Conservation (phyloP, 2,797 vertebrate genomes). For the Garrulus glandarius region DNA sequence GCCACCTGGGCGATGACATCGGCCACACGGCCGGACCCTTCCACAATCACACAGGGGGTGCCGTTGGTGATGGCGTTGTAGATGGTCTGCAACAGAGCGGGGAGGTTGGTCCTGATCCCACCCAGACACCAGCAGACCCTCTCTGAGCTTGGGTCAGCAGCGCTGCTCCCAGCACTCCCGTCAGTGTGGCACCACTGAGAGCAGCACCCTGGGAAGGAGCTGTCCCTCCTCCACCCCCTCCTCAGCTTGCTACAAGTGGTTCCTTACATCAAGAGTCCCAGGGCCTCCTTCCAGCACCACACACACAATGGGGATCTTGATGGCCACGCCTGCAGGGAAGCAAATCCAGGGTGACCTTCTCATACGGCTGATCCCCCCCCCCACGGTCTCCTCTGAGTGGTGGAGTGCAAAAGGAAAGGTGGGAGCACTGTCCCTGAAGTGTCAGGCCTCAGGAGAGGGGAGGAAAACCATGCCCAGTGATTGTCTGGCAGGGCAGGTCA, state of each 20-base stretch:
- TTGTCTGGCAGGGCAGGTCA: background rate
- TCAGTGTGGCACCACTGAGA: accelerated
- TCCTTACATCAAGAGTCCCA: slow-evolving; percentile 82
- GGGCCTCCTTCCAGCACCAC: slow-evolving; percentile 92
- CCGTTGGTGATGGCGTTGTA: slow-evolving; percentile 86
- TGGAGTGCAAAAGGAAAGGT: background rate
- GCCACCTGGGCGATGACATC: slow-evolving; percentile 90
- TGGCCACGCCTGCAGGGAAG: slow-evolving; percentile 74
- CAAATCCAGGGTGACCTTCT: background rate
- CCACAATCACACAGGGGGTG: slow-evolving; percentile 91
- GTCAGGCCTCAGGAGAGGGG: background rate
- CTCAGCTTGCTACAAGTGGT: background rate
- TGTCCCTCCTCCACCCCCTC: background rate
- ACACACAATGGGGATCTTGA: slow-evolving; percentile 91
- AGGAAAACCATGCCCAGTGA: background rate
- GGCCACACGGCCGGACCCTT: slow-evolving; percentile 91
- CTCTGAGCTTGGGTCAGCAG: background rate
- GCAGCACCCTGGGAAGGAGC: background rate
- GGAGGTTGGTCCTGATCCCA: background rate
- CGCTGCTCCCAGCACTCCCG: background rate
- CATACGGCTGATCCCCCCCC: accelerated
- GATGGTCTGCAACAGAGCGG: slow-evolving; percentile 80
- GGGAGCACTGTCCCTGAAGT: background rate
- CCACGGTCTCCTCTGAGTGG: accelerated
- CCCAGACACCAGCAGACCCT: background rate